phyloP scores from a whole-genome alignment of 2,888 invertebrate species.

The Calameuta filiformis region DNA sequence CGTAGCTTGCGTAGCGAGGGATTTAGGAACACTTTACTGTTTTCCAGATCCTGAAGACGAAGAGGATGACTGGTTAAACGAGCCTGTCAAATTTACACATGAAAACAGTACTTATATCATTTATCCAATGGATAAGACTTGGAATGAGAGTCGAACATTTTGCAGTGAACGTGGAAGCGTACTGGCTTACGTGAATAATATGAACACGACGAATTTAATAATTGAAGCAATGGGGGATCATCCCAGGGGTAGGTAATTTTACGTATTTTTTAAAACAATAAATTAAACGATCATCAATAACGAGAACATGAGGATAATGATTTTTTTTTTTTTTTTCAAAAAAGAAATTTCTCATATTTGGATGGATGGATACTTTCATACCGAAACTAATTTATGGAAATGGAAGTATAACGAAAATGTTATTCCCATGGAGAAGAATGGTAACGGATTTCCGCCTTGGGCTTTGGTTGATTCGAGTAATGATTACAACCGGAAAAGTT shows the following conservation, averaged over 20 bases:
- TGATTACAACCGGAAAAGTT: constrained; percentile 66
- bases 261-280: background rate
- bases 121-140: constrained; percentile 42
- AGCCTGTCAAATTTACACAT: constrained; percentile 40
- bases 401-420: constrained; percentile 36
- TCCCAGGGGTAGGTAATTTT: constrained; percentile 31
- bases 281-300: background rate
- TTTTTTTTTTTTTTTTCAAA: background rate
- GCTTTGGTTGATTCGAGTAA: constrained; percentile 46
- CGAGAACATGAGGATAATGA: no score
- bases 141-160: constrained; percentile 41
- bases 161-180: constrained; percentile 37
- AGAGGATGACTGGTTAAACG: constrained; percentile 41
- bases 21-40: background rate
- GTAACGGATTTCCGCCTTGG: constrained; percentile 67
- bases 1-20: background rate
- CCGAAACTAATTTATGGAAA: constrained; percentile 32
- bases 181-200: constrained; percentile 34
- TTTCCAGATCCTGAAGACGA: constrained; percentile 39
- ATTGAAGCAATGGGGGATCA: constrained; percentile 50
- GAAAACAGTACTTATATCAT: constrained; percentile 41
- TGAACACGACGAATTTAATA: constrained; percentile 35
- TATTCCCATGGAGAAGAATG: constrained; percentile 27
- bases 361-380: constrained; percentile 37
- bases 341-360: constrained; percentile 43